phyloP scores from a whole-genome alignment of 2,797 vertebrate species.

The Melanotaenia nigrans region DNA sequence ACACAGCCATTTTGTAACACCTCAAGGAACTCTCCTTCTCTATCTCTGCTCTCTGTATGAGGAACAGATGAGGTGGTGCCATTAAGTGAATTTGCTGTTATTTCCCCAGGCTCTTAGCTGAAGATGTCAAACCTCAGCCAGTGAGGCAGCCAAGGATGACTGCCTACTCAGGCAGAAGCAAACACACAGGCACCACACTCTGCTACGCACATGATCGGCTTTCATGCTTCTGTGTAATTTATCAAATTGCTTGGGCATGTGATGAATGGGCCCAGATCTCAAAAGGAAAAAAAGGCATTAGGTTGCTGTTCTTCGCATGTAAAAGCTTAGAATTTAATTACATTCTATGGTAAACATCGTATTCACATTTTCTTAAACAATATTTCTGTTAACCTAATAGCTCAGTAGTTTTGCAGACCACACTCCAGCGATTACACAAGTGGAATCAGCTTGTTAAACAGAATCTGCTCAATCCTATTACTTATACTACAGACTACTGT shows the following conservation, averaged over 20 bases:
- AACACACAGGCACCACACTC: constrained; percentile 42
- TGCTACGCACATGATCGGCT: constrained; percentile 73
- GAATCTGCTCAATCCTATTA: constrained; percentile 62
- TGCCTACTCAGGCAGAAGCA: constrained; percentile 61
- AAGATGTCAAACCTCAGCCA: constrained; percentile 82
- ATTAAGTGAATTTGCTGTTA: constrained; percentile 85
- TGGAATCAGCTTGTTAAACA: constrained; percentile 63
- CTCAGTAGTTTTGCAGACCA: constrained; percentile 63
- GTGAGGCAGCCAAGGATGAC: constrained; percentile 78
- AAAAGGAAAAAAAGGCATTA: constrained; percentile 61
- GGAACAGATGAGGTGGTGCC: constrained; percentile 81
- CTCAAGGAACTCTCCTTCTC: constrained; percentile 68
- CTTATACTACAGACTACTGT: constrained; percentile 44
- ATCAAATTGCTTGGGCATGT: constrained; percentile 76
- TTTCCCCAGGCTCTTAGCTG: constrained; percentile 84
- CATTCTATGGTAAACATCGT: constrained; percentile 66
- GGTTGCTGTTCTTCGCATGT: constrained; percentile 60
- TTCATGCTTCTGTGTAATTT: constrained; percentile 79
- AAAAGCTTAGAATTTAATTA: constrained; percentile 71
- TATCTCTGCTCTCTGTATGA: constrained; percentile 66
- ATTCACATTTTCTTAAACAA: constrained; percentile 67
- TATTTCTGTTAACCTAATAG: constrained; percentile 70
- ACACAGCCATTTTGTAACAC: constrained; percentile 80
- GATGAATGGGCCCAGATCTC: constrained; percentile 74
- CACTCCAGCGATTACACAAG: constrained; percentile 62